These are phyloP conservation scores for Oncorhynchus clarkii DNA, from an alignment of 2,113 vertebrate species.

Conservation along the genomic window DNA sequence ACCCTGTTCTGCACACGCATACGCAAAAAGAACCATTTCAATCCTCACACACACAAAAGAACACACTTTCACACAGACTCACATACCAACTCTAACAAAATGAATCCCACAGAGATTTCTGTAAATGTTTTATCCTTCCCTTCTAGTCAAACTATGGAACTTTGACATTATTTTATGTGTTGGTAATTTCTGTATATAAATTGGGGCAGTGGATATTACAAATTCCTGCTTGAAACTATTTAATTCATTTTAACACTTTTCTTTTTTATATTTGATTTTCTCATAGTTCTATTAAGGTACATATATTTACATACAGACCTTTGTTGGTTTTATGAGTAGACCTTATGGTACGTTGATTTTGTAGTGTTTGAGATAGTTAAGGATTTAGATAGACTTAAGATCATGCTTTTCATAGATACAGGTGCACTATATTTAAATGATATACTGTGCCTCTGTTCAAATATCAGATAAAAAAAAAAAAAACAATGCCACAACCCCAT, in stretches of 20 bases:
- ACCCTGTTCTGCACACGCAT: not conserved
- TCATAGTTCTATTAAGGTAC: constrained; percentile 57
- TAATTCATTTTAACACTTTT: constrained; percentile 60
- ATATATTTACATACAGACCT: constrained; percentile 65
- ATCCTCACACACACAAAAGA: no score
- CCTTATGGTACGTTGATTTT: constrained; percentile 61
- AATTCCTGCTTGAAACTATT: constrained; percentile 62
- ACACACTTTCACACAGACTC: not conserved
- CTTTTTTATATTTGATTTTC: constrained; percentile 65
- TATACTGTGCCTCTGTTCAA: constrained; percentile 49
- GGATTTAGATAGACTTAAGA: constrained; percentile 53
- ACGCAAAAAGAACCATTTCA: not conserved
- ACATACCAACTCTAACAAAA: constrained; percentile 48
- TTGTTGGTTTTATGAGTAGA: constrained; percentile 65
- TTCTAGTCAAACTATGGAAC: constrained; percentile 55
- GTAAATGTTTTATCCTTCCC: constrained; percentile 57
- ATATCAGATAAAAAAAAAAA: constrained; percentile 21
- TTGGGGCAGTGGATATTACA: constrained; percentile 61
- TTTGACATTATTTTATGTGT: constrained; percentile 39
- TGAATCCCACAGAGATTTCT: constrained; percentile 53
- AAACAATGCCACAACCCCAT: not conserved
- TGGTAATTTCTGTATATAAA: constrained; percentile 56
- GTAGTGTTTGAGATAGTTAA: constrained; percentile 43
- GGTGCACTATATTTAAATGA: constrained; percentile 61
- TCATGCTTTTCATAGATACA: constrained; percentile 46